phyloP scores from a whole-genome alignment of 2,113 vertebrate genomes.

The Anguilla japonica region DNA sequence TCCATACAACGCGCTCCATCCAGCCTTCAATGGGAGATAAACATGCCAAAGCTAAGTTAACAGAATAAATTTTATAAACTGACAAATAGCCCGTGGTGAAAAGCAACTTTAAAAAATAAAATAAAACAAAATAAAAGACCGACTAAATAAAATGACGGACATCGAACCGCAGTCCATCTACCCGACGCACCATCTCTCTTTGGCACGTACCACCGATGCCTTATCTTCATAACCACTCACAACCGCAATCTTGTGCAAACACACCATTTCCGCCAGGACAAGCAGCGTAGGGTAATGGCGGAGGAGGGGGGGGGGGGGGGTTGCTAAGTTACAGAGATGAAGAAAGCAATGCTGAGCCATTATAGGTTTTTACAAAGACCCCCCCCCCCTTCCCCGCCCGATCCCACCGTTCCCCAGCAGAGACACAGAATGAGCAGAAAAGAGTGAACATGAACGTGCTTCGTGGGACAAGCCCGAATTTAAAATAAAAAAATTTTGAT shows the following conservation, averaged over 20 bases:
- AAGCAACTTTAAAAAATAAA: no score
- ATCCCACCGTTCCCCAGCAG: no score
- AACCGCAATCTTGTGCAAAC: not conserved
- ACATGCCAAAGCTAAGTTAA: no score
- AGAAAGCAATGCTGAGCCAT: not conserved
- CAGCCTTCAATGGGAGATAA: no score
- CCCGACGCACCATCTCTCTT: not conserved
- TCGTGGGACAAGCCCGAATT: not conserved
- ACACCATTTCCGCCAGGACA: not conserved
- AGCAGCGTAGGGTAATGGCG: not conserved
- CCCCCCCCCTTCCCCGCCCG: no score
- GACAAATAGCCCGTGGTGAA: no score
- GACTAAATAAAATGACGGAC: not conserved
- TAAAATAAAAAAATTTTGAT: not conserved
- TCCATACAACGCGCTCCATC: no score
- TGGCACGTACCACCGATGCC: not conserved
- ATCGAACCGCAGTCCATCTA: not conserved
- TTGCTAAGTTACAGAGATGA: not conserved
- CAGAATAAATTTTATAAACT: no score
- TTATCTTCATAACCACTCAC: not conserved
- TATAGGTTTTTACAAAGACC: not conserved
- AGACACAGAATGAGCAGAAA: no score
- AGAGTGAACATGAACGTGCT: not conserved
- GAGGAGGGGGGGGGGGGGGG: not conserved
- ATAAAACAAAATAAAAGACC: not conserved